A percentile compares a stretch with the other conserved stretches of the same genome.
Conservation (phyloP, 1,140 invertebrate genomes). For the Ceratina calcarata region DNA sequence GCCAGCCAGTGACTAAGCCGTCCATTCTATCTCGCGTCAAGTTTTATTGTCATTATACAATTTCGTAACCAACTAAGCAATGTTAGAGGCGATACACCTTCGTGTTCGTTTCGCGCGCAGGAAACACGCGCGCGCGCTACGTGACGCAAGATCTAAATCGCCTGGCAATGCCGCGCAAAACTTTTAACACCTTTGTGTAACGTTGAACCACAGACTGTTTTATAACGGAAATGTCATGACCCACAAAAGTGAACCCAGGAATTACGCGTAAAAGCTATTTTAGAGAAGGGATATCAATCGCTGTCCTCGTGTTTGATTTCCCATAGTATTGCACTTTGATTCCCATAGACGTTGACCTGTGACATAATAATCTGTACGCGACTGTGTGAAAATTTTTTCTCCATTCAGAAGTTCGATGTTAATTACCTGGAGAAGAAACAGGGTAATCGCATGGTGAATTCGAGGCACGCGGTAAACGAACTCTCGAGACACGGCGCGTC, state of each 20-base stretch:
- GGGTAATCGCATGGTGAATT: too few species aligned
- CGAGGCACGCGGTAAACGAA: too few species aligned
- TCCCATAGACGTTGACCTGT: too few species aligned
- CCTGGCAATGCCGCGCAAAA: not conserved
- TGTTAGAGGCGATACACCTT: not conserved
- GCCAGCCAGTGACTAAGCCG: slow-evolving; percentile 19
- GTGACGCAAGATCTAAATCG: slow-evolving; percentile 36
- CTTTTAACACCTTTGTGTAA: slow-evolving; percentile 10
- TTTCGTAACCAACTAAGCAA: slow-evolving; percentile 30
- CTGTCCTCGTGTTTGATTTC: not conserved
- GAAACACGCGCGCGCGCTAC: slow-evolving; percentile 18
- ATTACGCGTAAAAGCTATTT: not conserved
- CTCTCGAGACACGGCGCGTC: too few species aligned
- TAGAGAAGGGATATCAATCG: not conserved
- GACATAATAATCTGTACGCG: too few species aligned
- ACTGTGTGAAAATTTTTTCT: too few species aligned
- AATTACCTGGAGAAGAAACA: too few species aligned
- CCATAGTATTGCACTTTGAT: too few species aligned
- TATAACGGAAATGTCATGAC: slow-evolving; percentile 38
- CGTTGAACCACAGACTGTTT: not conserved
- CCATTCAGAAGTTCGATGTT: too few species aligned
- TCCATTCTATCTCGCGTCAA: slow-evolving; percentile 16
- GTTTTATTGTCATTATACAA: slow-evolving; percentile 8
- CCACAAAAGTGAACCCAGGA: slow-evolving; percentile 7
- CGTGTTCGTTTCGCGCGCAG: slow-evolving; percentile 11